Evolutionary conservation across 2,888 invertebrate genomes (phyloP), one percentile per base, ranked within the genome.

Genomic region (Cryptocheilus praepositus): DNA sequence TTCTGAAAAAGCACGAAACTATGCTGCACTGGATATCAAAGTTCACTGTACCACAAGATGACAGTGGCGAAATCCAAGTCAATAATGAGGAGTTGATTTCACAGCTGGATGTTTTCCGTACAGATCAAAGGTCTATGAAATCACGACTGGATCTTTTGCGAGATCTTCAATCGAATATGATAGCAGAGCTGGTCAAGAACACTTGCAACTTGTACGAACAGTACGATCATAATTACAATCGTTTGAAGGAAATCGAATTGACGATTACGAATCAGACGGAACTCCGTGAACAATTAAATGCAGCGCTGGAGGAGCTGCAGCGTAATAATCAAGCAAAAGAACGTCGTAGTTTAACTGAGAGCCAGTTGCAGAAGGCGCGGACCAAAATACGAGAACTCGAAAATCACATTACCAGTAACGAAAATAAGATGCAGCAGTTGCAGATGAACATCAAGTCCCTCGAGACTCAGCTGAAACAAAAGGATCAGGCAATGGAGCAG

Each of bases 391-490:
- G 80, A 0, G 83, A 81, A 8, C 61, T 83, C 46, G 86, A 87
- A 51, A 58, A 56, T 0, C 70, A 69, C n/a, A 36, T 66, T 43
- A 57, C 63, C 4, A 70, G 61, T 54, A 75, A 77, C 15, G 81
- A 85, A 25, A 64, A 43, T 0, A 84, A 79, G 71, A 70, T 84
- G 19, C 74, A 64, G 11, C 76, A 79, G 53, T 43, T 83, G 21
- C 85, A 83, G 55, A 68, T 61, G 4, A 70, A 21, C 1, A 16
- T 80, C 1, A 84, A 80, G 25, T 71, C 59, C 11, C 25, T 86
- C 28, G 83, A 85, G 60, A 16, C 19, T 0, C 83, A 83, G 55
- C 25, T 84, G 36, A 84, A 81, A 56, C 81, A 81, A 46, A 86
- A 82, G 66, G 84, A 86, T 21, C 55, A 73, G 2, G 46, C 65